Base-by-base conservation (phyloP, 2,113 vertebrate genomes). In the Myrmophylax atrothorax region DNA sequence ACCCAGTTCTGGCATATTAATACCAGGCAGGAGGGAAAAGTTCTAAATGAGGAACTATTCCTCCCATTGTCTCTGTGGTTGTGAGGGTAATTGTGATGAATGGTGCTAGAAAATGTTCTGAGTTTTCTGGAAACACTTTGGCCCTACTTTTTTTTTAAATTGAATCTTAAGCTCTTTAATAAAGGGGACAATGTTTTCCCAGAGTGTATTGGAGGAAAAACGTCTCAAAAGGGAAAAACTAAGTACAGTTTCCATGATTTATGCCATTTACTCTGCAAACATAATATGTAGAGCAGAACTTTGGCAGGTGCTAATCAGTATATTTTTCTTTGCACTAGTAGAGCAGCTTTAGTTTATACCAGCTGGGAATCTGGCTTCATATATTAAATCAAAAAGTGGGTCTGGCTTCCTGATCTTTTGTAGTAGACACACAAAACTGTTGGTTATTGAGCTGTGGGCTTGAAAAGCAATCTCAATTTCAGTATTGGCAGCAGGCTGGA, bases 251-350 rank as follows among this genome's bases (percentile, higher is more conserved):
- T 96, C 92, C 88, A 60, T 84, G 64, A 96, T 92, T 93, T 94
- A 91, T 92, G 76, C 73, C 93, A 95, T 72, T 94, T 89, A 75
- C 77, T 94, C 53, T 89, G 74, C 84, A 96, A 94, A 92, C 70
- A 91, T 91, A 93, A 93, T 96, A 85, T 88, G 53, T 56, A 75
- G 79, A 97, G 90, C 90, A 96, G 88, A 93, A 93, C 60, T 94
- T 95, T 94, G 96, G 94, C 93, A 95, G 92, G 88, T 97, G 85
- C 90, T 90, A 96, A 95, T 86, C 94, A 86, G 92, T 88, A 56
- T 95, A 95, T 93, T 95, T 97, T 93, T 78, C 82, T 94, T 95
- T 12, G 6, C 80, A 90, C 52, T 68, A 96, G 83, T 78, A 90
- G 52, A 94, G 69, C 44, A 29, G 29, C 81, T 89, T 92, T 79